These are phyloP conservation scores for Radopholus similis DNA, from an alignment of 1,140 invertebrate genomes.

Conservation along the genomic window DNA sequence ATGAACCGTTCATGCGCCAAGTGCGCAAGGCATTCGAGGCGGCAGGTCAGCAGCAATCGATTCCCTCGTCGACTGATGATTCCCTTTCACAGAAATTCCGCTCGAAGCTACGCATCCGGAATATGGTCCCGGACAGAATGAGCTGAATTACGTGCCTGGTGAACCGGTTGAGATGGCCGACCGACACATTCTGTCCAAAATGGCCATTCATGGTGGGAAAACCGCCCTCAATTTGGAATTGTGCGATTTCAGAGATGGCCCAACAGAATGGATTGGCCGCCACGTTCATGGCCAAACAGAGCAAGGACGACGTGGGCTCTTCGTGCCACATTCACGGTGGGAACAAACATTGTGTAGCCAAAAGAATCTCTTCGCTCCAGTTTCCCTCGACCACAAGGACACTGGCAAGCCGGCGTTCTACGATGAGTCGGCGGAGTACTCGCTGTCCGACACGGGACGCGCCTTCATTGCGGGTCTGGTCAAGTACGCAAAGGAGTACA, in stretches of 20 bases:
- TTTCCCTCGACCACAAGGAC: constrained; percentile 6
- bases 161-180: constrained; percentile 13
- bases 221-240: too few relatives aligned
- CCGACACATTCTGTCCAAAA: constrained; percentile 5
- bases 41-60: not conserved
- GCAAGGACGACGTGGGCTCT: not conserved
- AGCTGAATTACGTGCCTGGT: constrained; percentile 6
- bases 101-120: constrained; percentile 12
- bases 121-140: constrained; percentile 1
- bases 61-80: not conserved
- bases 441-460: not conserved
- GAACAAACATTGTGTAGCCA: too few relatives aligned
- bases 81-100: not conserved
- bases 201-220: constrained; percentile 9
- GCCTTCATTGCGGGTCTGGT: constrained; percentile 1
- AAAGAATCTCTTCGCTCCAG: too few relatives aligned
- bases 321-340: constrained; percentile 17
- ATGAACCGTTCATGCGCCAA: constrained; percentile 10
- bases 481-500: not conserved
- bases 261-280: constrained; percentile 5
- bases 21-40: constrained; percentile 5
- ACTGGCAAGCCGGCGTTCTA: constrained; percentile 1
- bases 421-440: not conserved
- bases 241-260: constrained; percentile 13
- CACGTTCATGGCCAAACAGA: constrained; percentile 4